Conservation (phyloP, 2,797 vertebrate species). For the Cephalopachus bancanus region DNA sequence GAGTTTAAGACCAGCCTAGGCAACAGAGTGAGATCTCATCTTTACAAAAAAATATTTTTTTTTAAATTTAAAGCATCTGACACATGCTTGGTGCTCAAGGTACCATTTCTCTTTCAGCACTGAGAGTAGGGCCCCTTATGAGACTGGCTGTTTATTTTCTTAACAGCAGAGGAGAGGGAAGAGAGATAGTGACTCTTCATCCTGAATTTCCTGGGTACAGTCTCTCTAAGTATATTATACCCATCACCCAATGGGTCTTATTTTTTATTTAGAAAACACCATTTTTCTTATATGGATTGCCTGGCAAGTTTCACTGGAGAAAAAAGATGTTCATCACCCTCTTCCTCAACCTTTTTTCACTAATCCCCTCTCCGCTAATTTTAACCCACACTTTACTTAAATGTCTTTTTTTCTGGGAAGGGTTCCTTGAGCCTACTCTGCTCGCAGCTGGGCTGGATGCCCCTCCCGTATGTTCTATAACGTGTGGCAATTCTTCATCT, state of each 20-base stretch:
- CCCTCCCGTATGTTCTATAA: neutral
- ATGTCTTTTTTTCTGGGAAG: neutral
- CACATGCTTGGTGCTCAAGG: neutral
- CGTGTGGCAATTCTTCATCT: neutral
- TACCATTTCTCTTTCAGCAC: neutral
- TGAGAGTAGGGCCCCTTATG: neutral
- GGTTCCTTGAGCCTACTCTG: too few species aligned
- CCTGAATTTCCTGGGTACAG: neutral
- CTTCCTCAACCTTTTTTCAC: neutral
- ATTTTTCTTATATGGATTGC: neutral
- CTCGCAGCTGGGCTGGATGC: neutral
- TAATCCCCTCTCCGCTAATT: neutral
- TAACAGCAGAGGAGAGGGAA: neutral
- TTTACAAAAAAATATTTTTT: too few species aligned
- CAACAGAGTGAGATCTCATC: too few species aligned
- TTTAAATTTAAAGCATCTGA: neutral
- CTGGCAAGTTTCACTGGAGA: neutral
- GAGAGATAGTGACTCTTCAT: neutral
- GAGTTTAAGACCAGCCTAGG: too few species aligned
- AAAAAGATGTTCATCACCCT: neutral
- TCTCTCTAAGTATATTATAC: neutral
- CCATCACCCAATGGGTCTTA: neutral
- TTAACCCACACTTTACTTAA: neutral
- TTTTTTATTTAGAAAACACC: conserved; percentile 21
- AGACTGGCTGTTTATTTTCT: neutral